Evolutionary conservation across 2,888 invertebrate species (phyloP).

Genomic region (Cryptophagus acutangulus): DNA sequence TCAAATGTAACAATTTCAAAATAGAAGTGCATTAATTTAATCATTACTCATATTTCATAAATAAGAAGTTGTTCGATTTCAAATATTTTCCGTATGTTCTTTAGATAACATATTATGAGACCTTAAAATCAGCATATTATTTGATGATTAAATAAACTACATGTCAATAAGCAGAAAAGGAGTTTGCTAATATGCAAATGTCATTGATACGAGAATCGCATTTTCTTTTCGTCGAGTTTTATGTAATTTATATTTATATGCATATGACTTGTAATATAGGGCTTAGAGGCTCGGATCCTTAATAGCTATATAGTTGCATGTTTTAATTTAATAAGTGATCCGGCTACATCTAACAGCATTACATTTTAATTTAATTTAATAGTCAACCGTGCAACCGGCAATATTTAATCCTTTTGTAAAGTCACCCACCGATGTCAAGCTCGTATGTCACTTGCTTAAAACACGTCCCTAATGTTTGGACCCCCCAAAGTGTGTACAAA

Average conservation of each 20-base stretch:
- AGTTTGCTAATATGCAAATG: too few relatives aligned
- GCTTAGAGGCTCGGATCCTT: conserved; percentile 30
- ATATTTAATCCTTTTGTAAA: conserved; percentile 41
- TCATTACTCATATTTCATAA: too few relatives aligned
- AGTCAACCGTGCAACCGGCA: conserved; percentile 35
- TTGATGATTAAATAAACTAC: too few relatives aligned
- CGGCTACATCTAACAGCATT: conserved; percentile 41
- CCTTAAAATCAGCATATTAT: too few relatives aligned
- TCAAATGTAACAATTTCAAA: too few relatives aligned
- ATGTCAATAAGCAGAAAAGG: too few relatives aligned
- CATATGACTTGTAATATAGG: conserved; percentile 27
- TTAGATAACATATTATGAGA: too few relatives aligned
- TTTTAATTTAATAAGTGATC: conserved; percentile 45
- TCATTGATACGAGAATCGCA: too few relatives aligned
- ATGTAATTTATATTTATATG: background rate
- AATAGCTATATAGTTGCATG: conserved; percentile 40
- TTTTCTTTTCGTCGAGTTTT: background rate
- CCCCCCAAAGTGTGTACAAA: conserved; percentile 43
- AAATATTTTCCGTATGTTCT: too few relatives aligned
- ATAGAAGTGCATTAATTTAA: too few relatives aligned
- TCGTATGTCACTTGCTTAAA: conserved; percentile 35
- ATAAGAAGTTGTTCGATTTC: too few relatives aligned
- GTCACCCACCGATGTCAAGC: conserved; percentile 35
- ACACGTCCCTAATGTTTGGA: conserved; percentile 30
- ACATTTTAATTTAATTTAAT: conserved; percentile 46